Evolutionary conservation across 2,113 vertebrate species (phyloP), one percentile per base, ranked within the genome.

Genomic region (Cyanoramphus novaezelandiae): DNA sequence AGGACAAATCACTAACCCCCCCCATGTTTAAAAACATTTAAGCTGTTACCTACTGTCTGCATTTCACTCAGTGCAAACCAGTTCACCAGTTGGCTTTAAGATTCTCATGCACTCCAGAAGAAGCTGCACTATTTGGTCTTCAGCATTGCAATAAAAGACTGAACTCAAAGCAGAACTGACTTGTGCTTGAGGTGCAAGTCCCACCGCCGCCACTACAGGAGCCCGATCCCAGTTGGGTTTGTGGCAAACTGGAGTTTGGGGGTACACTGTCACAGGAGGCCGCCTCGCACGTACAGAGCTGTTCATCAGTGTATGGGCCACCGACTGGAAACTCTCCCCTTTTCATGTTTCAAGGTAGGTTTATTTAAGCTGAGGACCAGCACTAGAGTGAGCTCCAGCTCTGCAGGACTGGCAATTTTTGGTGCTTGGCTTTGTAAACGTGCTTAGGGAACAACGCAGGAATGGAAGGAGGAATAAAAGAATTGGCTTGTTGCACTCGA

Each of bases 341-440:
- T 87, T 47, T 84, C 37, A 15, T 52, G 81, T 87, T 55, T 52
- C 83, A 93, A 91, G 90, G 87, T 82, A 82, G 70, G 74, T 95
- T 95, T 94, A 81, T 92, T 96, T 77, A 46, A 86, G 95, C 93
- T 92, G 91, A 74, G 90, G 95, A 84, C 19, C 95, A 93, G 88
- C 86, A 33, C 44, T 75, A 65, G 46, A 67, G 88, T 85, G 88
- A 90, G 76, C 49, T 86, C 93, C 89, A 94, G 86, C 85, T 95
- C 88, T 82, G 86, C 49, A 81, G 82, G 71, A 41, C 87, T 86
- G 87, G 82, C 72, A 4, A 64, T 86, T 95, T 96, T 97, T 96
- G 96, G 96, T 91, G 94, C 86, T 96, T 85, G 95, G 92, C 90
- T 94, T 96, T 93, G 95, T 93, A 95, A 96, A 94, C 89, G 85